A percentile compares a stretch with the other conserved stretches of the same genome.
phyloP scores from a whole-genome alignment of 2,113 vertebrate species.

The Nannospalax galili region DNA sequence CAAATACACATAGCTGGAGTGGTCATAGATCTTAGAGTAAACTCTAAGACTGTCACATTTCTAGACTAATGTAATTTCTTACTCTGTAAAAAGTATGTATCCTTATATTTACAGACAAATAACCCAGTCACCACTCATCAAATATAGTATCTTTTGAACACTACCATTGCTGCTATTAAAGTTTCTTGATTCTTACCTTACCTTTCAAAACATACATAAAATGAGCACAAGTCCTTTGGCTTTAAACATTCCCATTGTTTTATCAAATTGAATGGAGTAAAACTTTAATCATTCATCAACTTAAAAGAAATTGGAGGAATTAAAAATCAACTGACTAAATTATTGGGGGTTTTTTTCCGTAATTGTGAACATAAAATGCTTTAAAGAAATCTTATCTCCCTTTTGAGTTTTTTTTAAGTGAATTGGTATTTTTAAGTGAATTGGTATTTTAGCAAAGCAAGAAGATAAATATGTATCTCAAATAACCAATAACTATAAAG shows the following conservation, averaged over 20 bases:
- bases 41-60: too few relatives aligned
- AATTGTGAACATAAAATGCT: neutral
- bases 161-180: neutral
- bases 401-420: slow-evolving; percentile 49
- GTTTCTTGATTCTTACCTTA: neutral
- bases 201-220: neutral
- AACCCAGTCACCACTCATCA: too few relatives aligned
- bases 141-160: slow-evolving; percentile 25
- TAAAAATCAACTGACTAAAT: neutral
- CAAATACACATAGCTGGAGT: too few relatives aligned
- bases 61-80: too few relatives aligned
- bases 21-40: too few relatives aligned
- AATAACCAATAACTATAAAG: slow-evolving; percentile 1
- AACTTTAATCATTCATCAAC: neutral
- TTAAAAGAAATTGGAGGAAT: neutral
- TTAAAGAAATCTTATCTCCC: neutral
- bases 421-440: neutral
- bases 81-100: too few relatives aligned
- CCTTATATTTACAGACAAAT: too few relatives aligned
- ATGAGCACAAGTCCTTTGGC: neutral
- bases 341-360: neutral
- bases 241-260: neutral
- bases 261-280: neutral
- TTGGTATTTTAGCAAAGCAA: neutral
- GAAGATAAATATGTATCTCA: neutral